phyloP scores from a whole-genome alignment of 2,113 vertebrate genomes.

The Varanus komodoensis region DNA sequence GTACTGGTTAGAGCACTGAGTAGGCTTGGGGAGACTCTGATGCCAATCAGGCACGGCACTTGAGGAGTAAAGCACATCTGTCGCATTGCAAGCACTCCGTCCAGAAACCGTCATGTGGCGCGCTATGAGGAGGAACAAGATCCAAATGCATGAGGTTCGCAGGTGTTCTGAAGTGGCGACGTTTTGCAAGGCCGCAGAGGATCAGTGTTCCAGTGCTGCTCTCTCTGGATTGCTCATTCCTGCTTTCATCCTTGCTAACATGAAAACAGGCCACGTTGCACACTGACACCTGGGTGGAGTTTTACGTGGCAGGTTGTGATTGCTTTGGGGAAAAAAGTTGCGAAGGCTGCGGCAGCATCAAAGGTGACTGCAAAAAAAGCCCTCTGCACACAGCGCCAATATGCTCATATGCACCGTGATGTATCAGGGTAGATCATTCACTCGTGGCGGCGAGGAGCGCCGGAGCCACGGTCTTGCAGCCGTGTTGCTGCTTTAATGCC shows the following conservation, averaged over 20 bases:
- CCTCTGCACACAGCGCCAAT: background rate
- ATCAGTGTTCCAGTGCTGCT: conserved; percentile 14
- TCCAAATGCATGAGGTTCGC: background rate
- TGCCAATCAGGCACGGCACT: too few species aligned
- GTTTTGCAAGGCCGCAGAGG: conserved; percentile 42
- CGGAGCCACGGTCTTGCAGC: background rate
- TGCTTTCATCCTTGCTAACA: conserved; percentile 48
- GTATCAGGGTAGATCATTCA: background rate
- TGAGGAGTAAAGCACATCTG: background rate
- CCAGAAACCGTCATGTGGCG: background rate
- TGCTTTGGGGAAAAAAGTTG: conserved; percentile 15
- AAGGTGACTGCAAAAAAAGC: conserved; percentile 38
- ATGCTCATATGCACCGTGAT: background rate
- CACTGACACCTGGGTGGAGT: conserved; percentile 47
- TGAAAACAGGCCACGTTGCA: conserved; percentile 37
- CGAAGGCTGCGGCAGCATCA: conserved; percentile 36
- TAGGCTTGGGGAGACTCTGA: too few species aligned
- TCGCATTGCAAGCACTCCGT: too few species aligned
- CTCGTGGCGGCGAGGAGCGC: background rate
- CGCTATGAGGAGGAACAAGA: background rate
- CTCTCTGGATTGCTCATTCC: conserved; percentile 40
- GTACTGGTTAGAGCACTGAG: too few species aligned
- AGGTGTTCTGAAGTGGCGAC: background rate
- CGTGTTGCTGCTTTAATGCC: background rate
- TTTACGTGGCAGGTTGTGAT: conserved; percentile 53